Conservation (phyloP, 2,888 invertebrate genomes). For the Eupithecia subumbrata region DNA sequence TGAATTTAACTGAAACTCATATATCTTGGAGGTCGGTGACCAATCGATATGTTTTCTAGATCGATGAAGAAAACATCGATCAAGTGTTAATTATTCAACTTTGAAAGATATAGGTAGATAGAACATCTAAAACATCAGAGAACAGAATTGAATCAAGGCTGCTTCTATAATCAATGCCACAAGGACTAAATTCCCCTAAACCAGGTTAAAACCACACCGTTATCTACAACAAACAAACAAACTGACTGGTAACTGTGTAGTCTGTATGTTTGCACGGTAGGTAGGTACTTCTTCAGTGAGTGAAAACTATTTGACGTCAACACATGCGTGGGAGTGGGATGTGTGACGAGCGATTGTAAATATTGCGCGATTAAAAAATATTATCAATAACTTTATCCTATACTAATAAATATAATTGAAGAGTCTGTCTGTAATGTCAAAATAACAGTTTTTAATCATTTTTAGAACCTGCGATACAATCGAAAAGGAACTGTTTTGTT, state of each 20-base stretch:
- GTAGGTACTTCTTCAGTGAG: conserved; percentile 17
- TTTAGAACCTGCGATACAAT: neutral
- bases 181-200: conserved; percentile 16
- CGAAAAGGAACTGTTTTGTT: neutral
- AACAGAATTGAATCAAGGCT: conserved; percentile 10
- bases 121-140: neutral
- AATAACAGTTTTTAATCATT: neutral
- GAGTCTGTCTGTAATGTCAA: neutral
- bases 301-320: conserved; percentile 40
- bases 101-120: neutral
- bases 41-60: neutral
- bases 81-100: neutral
- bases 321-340: conserved; percentile 17
- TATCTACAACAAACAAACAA: conserved; percentile 31
- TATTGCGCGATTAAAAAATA: neutral
- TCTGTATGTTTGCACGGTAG: conserved; percentile 23
- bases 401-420: neutral
- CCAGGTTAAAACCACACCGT: conserved; percentile 24
- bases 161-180: conserved; percentile 11
- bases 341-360: neutral
- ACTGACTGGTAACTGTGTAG: conserved; percentile 16
- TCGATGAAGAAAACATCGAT: neutral
- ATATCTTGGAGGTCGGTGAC: neutral
- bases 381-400: neutral
- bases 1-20: neutral